Percentiles rank a stretch among this genome's conserved stretches.
These are phyloP conservation scores for Andrena marginata DNA, from an alignment of 2,888 invertebrate genomes.

Conservation along the genomic window DNA sequence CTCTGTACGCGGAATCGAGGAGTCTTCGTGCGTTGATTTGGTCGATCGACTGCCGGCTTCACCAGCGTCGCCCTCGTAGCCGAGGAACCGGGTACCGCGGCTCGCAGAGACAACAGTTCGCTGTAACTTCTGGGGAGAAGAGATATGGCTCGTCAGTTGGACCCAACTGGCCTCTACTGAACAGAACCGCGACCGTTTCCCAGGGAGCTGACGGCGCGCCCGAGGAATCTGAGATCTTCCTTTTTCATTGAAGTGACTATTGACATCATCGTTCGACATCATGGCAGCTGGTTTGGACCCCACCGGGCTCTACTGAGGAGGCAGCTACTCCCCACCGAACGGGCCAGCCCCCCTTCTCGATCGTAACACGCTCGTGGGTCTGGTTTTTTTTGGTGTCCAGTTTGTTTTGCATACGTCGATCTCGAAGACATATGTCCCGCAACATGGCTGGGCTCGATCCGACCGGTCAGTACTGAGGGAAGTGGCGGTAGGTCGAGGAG, in stretches of 20 bases:
- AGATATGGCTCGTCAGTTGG: conserved; percentile 78
- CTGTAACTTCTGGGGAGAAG: conserved; percentile 21
- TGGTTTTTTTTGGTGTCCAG: conserved; percentile 29
- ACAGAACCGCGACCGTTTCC: conserved; percentile 16
- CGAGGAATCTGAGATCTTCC: conserved; percentile 13
- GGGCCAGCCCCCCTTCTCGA: neutral
- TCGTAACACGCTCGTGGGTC: conserved; percentile 18
- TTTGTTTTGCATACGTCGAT: neutral
- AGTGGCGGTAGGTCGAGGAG: conserved; percentile 64
- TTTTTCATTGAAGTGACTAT: conserved; percentile 22
- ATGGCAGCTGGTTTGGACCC: conserved; percentile 82
- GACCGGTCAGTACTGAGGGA: conserved; percentile 80
- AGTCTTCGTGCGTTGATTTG: neutral
- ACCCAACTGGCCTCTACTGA: conserved; percentile 82
- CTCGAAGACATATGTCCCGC: conserved; percentile 16
- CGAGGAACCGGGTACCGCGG: neutral
- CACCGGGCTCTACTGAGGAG: conserved; percentile 80
- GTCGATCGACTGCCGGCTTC: neutral
- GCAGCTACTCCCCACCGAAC: neutral
- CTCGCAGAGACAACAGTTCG: neutral
- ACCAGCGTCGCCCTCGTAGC: neutral
- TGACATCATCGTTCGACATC: conserved; percentile 52
- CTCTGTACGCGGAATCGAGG: neutral
- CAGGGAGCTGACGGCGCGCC: neutral
- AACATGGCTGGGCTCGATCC: conserved; percentile 79